phyloP scores from a whole-genome alignment of 2,113 vertebrate species.

The Nesospiza acunhae region DNA sequence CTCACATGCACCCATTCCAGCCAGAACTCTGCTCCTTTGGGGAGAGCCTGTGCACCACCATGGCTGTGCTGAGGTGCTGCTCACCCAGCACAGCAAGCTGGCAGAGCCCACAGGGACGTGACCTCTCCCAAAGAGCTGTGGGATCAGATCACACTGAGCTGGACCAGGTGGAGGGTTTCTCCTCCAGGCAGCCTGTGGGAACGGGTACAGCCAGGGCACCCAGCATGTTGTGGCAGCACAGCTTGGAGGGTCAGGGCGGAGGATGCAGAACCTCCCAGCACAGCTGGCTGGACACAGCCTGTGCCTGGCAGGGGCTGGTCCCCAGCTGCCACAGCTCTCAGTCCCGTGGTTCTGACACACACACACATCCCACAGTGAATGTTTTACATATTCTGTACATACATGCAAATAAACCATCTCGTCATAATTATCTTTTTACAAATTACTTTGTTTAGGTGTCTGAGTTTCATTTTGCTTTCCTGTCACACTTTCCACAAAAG shows the following conservation, averaged over 20 bases:
- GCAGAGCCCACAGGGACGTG: neutral
- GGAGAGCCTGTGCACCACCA: neutral
- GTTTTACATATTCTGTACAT: accelerated
- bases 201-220: accelerated
- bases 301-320: neutral
- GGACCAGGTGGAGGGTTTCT: accelerated
- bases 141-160: accelerated
- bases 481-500: neutral
- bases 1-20: neutral
- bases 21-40: accelerated
- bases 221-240: accelerated
- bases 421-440: neutral
- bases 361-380: accelerated
- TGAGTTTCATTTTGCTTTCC: neutral
- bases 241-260: accelerated
- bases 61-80: neutral
- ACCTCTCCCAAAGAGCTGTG: neutral
- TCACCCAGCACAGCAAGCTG: neutral
- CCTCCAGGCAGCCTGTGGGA: accelerated
- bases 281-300: accelerated
- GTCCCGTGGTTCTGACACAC: accelerated
- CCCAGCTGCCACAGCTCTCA: accelerated
- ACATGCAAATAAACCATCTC: neutral
- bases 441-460: neutral
- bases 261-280: neutral